phyloP scores from a whole-genome alignment of 2,797 vertebrate species.

The Argentina silus region DNA sequence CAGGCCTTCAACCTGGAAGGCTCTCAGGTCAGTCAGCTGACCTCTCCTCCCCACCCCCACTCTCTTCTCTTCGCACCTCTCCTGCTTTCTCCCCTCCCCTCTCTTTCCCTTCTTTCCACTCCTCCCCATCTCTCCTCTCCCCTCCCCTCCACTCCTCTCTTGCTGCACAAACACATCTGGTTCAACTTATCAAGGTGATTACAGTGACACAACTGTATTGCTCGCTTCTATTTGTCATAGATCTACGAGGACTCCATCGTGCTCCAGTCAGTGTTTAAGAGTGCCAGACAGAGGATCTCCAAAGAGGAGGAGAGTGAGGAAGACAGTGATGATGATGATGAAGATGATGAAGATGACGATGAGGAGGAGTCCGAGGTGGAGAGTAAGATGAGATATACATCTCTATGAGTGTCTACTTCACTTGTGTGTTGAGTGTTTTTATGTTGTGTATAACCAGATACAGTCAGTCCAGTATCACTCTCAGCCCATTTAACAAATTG shows the following conservation, averaged over 20 bases:
- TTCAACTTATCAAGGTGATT: no score
- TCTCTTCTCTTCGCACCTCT: not conserved
- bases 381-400: constrained; percentile 13
- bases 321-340: constrained; percentile 80
- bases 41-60: constrained; percentile 32
- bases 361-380: constrained; percentile 7
- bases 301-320: constrained; percentile 86
- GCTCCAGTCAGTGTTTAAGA: constrained; percentile 97
- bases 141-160: no score
- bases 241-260: constrained; percentile 99
- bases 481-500: no score
- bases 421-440: no score
- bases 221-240: constrained; percentile 61
- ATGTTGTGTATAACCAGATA: no score
- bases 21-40: constrained; percentile 85
- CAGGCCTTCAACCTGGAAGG: constrained; percentile 98
- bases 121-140: no score
- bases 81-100: no score
- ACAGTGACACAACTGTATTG: no score
- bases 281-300: constrained; percentile 92
- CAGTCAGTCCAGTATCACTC: no score
- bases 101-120: no score
- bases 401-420: no score
- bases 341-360: constrained; percentile 66
- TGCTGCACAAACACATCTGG: no score